Evolutionary conservation across 2,888 invertebrate genomes (phyloP), one percentile per base, ranked within the genome.

Genomic region (Dyspetes luteomarginatus): DNA sequence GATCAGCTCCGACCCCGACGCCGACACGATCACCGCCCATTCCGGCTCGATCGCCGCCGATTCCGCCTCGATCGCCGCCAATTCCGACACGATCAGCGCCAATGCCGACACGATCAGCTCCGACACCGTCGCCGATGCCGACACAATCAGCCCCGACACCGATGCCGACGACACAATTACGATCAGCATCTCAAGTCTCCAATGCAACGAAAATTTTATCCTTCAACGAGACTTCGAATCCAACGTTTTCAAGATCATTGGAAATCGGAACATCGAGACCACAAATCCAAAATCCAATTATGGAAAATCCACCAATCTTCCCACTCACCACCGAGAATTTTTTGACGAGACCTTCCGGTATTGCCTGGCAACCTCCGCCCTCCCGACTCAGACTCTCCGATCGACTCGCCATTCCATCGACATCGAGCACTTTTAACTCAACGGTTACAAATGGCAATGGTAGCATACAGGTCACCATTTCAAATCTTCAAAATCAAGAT

Each of bases 371-470:
- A 24, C 24, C 72, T 7, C 24, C 78, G 0, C 15, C 50, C 2
- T 43, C 72, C 4, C 24, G 60, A 28, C 5, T 28, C 9, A 60
- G 52, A 4, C 41, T 72, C 3, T 41, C 41, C 24, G 78, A 73
- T 36, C 67, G 78, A 2, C 19, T 78, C 24, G 17, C 43, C 0
- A 60, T 60, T 1, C 58, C 48, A 43, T 48, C 45, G 36, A 12
- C 56, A 4, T 19, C 67, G 7, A 45, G 3, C 7, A 17, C 4
- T 2, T 43, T 9, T n/a, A 62, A 73, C 19, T 28, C 62, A n/a
- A 43, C 55, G 5, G 26, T 64, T 12, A 28, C 73, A 0, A 73
- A 73, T 52, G 73, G 62, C 12, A 64, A 67, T 2, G 17, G 50
- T 3, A 41, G 19, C 1, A 60, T 72, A 3, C 72, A 45, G 17